Percentiles rank a stretch among this genome's conserved stretches.
Evolutionary conservation across 2,113 vertebrate genomes (phyloP).

Genomic region (Nannobrachium achirus): DNA sequence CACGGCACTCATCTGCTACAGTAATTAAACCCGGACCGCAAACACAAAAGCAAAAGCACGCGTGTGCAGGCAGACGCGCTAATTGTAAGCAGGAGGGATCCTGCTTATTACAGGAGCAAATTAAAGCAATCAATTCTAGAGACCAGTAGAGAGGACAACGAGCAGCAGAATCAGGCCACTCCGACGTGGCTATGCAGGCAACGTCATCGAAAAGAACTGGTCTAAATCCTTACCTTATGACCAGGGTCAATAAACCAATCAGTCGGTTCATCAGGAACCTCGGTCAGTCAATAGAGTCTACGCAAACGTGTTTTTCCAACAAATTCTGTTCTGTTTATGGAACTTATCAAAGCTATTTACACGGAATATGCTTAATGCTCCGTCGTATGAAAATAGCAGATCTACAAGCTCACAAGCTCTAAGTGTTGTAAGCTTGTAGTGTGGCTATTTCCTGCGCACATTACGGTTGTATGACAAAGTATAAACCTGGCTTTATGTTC

Average conservation of each 20-base stretch:
- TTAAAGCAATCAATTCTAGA: slow-evolving; percentile 73
- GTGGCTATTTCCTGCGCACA: too few species aligned
- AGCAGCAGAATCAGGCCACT: slow-evolving; percentile 42
- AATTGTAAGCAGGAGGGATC: slow-evolving; percentile 66
- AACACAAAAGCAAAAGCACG: slow-evolving; percentile 28
- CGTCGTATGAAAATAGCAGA: too few species aligned
- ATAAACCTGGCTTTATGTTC: slow-evolving; percentile 15
- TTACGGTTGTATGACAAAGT: too few species aligned
- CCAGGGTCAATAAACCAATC: slow-evolving; percentile 34
- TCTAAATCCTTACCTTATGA: slow-evolving; percentile 22
- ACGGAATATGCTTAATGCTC: not conserved
- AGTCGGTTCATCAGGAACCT: slow-evolving; percentile 46
- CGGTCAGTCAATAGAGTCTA: slow-evolving; percentile 24
- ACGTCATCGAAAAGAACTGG: slow-evolving; percentile 10
- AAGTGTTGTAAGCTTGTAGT: too few species aligned
- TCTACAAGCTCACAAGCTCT: too few species aligned
- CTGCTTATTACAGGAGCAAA: slow-evolving; percentile 65
- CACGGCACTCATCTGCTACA: slow-evolving; percentile 62
- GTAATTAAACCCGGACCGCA: slow-evolving; percentile 68
- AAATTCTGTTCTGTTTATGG: not conserved
- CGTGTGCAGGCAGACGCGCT: slow-evolving; percentile 31
- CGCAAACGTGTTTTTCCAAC: slow-evolving; percentile 15
- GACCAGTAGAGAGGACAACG: slow-evolving; percentile 61
- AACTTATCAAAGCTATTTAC: slow-evolving; percentile 28
- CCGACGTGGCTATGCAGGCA: slow-evolving; percentile 48